Conservation (phyloP, 2,113 vertebrate species). For the Brachionichthys hirsutus region DNA sequence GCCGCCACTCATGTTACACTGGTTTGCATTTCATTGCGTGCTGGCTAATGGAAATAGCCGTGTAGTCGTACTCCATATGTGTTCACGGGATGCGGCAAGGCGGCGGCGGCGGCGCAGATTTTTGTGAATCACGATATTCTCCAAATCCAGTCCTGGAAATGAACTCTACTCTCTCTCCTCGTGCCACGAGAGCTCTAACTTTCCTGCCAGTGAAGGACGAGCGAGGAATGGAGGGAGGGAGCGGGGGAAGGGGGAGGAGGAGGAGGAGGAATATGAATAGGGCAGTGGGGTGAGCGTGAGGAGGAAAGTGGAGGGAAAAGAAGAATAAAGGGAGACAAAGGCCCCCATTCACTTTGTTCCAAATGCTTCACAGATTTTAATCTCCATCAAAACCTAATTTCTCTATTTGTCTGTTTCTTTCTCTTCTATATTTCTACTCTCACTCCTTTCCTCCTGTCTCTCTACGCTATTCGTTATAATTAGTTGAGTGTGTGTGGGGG, state of each 20-base stretch:
- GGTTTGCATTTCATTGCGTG: conserved; percentile 62
- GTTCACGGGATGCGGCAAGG: conserved; percentile 7
- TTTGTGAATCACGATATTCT: background rate
- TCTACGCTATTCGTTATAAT: conserved; percentile 60
- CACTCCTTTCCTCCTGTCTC: conserved; percentile 33
- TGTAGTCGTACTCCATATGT: conserved; percentile 40
- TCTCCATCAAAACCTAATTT: conserved; percentile 45
- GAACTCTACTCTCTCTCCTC: conserved; percentile 18
- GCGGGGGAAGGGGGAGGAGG: conserved; percentile 10
- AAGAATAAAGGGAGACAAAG: conserved; percentile 68
- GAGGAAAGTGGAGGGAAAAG: conserved; percentile 56
- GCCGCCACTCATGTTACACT: conserved; percentile 56
- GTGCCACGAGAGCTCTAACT: conserved; percentile 46
- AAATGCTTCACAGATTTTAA: conserved; percentile 46
- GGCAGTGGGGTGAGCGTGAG: conserved; percentile 61
- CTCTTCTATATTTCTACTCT: conserved; percentile 27
- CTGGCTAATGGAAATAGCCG: conserved; percentile 61
- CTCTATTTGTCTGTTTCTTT: conserved; percentile 1
- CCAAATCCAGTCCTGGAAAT: conserved; percentile 33
- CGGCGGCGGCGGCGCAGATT: conserved; percentile 1
- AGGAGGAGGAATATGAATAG: conserved; percentile 66
- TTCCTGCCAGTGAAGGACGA: conserved; percentile 64
- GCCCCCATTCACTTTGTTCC: conserved; percentile 51
- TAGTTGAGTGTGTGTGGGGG: too few species aligned
- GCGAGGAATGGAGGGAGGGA: conserved; percentile 27